A percentile compares a stretch with the other conserved stretches of the same genome.
Evolutionary conservation across 2,113 vertebrate species (phyloP).

Genomic region (Martes martes): DNA sequence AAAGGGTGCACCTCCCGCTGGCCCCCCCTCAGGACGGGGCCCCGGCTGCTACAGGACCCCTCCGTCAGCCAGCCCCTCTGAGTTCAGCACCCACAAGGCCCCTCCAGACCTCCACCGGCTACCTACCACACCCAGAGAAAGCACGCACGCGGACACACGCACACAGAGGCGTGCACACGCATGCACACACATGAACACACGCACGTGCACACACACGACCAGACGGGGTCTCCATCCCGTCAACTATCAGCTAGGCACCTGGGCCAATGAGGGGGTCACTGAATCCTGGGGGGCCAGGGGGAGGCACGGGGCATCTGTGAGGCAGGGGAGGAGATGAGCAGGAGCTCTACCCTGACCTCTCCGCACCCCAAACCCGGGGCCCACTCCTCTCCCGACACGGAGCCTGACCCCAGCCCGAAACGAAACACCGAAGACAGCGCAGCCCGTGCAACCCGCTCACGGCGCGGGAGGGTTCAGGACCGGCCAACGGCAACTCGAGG

Average conservation of each 20-base stretch:
- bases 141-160: too few species aligned
- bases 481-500: background rate
- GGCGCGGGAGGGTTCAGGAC: background rate
- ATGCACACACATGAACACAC: too few species aligned
- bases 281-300: background rate
- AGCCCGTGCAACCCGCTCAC: rapidly evolving
- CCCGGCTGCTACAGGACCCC: background rate
- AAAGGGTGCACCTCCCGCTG: background rate
- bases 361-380: background rate
- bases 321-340: background rate
- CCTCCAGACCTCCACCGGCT: background rate
- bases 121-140: background rate
- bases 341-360: too few species aligned
- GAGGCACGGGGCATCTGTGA: rapidly evolving
- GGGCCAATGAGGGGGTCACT: background rate
- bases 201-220: background rate
- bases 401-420: background rate
- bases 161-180: rapidly evolving
- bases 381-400: too few species aligned
- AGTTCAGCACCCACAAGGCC: background rate
- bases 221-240: background rate
- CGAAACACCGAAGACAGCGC: rapidly evolving
- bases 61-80: background rate
- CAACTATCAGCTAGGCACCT: background rate
- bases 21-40: background rate